A percentile compares a stretch with the other conserved stretches of the same genome.
phyloP scores from a whole-genome alignment of 2,797 vertebrate genomes.

The Gouania willdenowi region DNA sequence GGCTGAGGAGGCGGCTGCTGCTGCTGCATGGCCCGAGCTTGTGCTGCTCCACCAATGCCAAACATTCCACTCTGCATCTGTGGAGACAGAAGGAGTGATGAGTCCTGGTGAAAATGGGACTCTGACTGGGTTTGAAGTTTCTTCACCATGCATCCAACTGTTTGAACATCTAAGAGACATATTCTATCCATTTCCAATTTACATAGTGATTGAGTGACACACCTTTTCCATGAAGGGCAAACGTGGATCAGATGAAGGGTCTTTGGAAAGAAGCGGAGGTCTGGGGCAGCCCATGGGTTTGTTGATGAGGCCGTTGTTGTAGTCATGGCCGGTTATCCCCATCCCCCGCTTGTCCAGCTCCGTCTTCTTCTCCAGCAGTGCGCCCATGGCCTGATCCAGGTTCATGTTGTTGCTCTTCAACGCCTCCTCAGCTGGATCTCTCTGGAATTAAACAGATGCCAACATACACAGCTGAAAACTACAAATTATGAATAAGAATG shows the following conservation, averaged over 20 bases:
- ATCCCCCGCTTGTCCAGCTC: slow-evolving; percentile 96
- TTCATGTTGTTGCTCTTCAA: slow-evolving; percentile 99
- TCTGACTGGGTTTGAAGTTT: too few relatives aligned
- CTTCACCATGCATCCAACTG: too few relatives aligned
- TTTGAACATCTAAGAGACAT: too few relatives aligned
- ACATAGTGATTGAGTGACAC: background rate
- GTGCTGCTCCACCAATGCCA: slow-evolving; percentile 96
- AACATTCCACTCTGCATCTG: slow-evolving; percentile 97
- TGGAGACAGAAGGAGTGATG: background rate
- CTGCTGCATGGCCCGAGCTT: slow-evolving; percentile 91
- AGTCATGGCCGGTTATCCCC: slow-evolving; percentile 85
- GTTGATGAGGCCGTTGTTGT: slow-evolving; percentile 89
- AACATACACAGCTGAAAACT: too few relatives aligned
- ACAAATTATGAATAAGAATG: too few relatives aligned
- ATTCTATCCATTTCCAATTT: too few relatives aligned
- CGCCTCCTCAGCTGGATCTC: slow-evolving; percentile 98
- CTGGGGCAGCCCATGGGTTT: slow-evolving; percentile 88
- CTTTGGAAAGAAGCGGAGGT: slow-evolving; percentile 91
- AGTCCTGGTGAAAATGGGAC: too few relatives aligned
- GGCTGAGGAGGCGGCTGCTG: slow-evolving; percentile 82
- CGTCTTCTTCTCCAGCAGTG: slow-evolving; percentile 98
- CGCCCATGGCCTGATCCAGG: slow-evolving; percentile 99
- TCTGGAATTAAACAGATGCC: too few relatives aligned
- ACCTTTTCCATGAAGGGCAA: slow-evolving; percentile 96
- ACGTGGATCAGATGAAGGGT: slow-evolving; percentile 89